A percentile compares a stretch with the other conserved stretches of the same genome.
phyloP scores from a whole-genome alignment of 2,888 invertebrate species.

The Drosophila demipolita region DNA sequence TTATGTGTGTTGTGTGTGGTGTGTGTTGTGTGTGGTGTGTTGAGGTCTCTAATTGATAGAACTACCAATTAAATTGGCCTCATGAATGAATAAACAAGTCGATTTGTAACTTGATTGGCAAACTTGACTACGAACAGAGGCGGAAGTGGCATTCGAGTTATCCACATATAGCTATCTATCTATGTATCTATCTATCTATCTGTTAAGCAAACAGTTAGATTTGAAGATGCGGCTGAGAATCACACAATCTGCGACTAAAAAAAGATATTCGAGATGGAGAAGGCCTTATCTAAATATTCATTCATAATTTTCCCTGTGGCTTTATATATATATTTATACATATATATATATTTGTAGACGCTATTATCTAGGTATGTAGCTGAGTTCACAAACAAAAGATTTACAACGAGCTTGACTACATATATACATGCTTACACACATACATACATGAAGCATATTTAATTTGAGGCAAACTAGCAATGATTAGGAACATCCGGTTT shows the following conservation, averaged over 20 bases:
- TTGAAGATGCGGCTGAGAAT: conserved; percentile 50
- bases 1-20: conserved; percentile 31
- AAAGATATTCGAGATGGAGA: conserved; percentile 18
- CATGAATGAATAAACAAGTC: conserved; percentile 62
- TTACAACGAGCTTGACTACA: conserved; percentile 35
- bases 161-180: conserved; percentile 17
- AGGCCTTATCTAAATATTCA: conserved; percentile 47
- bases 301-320: conserved; percentile 70
- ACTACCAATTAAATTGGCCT: conserved; percentile 74
- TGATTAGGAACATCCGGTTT: conserved; percentile 85
- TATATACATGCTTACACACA: neutral
- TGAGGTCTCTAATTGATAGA: conserved; percentile 34
- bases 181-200: neutral
- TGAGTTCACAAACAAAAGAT: conserved; percentile 73
- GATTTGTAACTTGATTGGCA: conserved; percentile 64
- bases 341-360: conserved; percentile 14
- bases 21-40: conserved; percentile 37
- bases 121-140: conserved; percentile 27
- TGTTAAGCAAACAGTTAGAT: conserved; percentile 47
- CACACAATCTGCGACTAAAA: conserved; percentile 27
- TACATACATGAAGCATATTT: conserved; percentile 76
- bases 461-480: conserved; percentile 85
- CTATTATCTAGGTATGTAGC: conserved; percentile 47
- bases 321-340: conserved; percentile 10
- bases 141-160: conserved; percentile 55